These are phyloP conservation scores for Furcifer pardalis DNA, from an alignment of 2,797 vertebrate species.

Conservation along the genomic window DNA sequence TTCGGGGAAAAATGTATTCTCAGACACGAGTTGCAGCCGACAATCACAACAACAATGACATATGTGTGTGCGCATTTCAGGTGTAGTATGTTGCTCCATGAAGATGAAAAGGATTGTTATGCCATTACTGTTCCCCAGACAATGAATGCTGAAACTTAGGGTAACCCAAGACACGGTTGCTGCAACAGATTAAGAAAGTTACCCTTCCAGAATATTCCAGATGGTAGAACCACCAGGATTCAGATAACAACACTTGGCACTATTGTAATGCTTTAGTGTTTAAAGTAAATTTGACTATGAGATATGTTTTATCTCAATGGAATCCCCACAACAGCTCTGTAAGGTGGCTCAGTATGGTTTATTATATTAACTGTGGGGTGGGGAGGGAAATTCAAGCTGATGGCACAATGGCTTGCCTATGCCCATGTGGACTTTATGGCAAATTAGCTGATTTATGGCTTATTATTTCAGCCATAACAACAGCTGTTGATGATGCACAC, in stretches of 20 bases:
- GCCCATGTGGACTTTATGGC: too few relatives aligned
- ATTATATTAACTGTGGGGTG: neutral
- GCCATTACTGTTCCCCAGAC: neutral
- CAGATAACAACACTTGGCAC: neutral
- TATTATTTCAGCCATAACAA: neutral
- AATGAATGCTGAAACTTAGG: neutral
- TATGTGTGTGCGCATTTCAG: neutral
- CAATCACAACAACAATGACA: too few relatives aligned
- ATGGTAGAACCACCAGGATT: neutral
- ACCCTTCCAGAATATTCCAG: neutral
- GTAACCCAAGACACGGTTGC: neutral
- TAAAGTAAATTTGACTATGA: neutral
- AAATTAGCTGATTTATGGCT: too few relatives aligned
- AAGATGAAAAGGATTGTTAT: neutral
- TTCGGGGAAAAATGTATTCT: too few relatives aligned
- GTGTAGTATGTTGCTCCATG: neutral
- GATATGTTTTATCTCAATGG: neutral
- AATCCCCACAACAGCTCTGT: neutral
- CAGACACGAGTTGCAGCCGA: too few relatives aligned
- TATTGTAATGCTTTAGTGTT: neutral
- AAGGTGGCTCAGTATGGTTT: neutral
- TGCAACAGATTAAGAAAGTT: neutral
- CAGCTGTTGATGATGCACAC: neutral
- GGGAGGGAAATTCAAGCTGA: neutral
- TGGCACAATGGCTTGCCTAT: neutral